phyloP scores from a whole-genome alignment of 2,113 vertebrate genomes.

The Istiophorus platypterus region DNA sequence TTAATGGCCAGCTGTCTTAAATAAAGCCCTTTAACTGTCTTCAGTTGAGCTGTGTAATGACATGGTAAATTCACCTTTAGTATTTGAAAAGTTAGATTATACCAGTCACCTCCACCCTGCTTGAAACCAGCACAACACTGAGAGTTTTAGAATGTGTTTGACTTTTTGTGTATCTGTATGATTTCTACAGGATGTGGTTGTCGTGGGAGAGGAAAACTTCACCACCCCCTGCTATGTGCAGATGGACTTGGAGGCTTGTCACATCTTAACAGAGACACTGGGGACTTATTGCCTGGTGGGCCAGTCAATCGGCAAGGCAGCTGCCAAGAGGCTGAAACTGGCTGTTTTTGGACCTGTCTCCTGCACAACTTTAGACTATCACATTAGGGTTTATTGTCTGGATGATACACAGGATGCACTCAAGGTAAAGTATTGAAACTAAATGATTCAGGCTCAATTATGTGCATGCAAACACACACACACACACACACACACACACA shows the following conservation, averaged over 20 bases:
- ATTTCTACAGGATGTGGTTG: slow-evolving; percentile 89
- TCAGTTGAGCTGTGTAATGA: background rate
- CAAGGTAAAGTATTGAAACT: slow-evolving; percentile 83
- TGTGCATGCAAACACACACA: too few species aligned
- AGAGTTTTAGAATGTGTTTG: slow-evolving; percentile 7
- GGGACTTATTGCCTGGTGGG: slow-evolving; percentile 93
- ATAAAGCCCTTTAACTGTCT: background rate
- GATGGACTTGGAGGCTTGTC: slow-evolving; percentile 93
- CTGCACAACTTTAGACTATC: slow-evolving; percentile 93
- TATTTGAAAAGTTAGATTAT: background rate
- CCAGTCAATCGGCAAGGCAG: slow-evolving; percentile 90
- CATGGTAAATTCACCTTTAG: background rate
- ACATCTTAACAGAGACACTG: slow-evolving; percentile 93
- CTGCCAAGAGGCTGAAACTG: slow-evolving; percentile 92
- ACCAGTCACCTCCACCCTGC: background rate
- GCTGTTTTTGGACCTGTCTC: slow-evolving; percentile 92
- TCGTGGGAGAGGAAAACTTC: slow-evolving; percentile 95
- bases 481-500: background rate
- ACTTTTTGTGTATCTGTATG: slow-evolving; percentile 24
- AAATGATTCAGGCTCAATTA: background rate
- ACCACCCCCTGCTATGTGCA: slow-evolving; percentile 96
- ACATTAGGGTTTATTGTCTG: slow-evolving; percentile 93
- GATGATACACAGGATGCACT: slow-evolving; percentile 95
- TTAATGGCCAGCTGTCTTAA: background rate
- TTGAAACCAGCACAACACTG: background rate